Base-by-base conservation (phyloP, 1,140 invertebrate species). In the Lineus longissimus region DNA sequence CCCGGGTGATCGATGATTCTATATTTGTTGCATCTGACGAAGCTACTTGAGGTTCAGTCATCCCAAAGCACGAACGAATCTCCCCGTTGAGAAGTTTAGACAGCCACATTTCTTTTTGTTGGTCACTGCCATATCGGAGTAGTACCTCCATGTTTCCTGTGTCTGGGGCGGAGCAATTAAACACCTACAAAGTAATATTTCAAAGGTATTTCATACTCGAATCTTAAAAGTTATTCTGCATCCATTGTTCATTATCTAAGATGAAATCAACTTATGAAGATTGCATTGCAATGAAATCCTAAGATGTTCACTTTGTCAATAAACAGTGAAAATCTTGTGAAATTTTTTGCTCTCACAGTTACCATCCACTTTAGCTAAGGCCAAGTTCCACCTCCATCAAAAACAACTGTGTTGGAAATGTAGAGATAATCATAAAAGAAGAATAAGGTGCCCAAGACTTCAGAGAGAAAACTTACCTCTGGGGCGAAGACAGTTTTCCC, bases 141-240 rank as follows among this genome's bases (percentile, higher is more conserved):
- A 84, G 65, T 22, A 82, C 81, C 67, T 84, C 83, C 82, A 84
- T 84, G 67, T 84, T 84, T 40, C 83, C 83, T 27, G 83, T 84
- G 69, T 84, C 83, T 15, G 83, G 83, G 6, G 83, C 81, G 59
- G 70, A 74, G 68, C 83, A 84, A 73, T 83, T 83, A 63, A 83
- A 83, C 36, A 81, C 72, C 80, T 82, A 61, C n/a, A n/a, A 31
- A 29, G 54, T 33, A 60, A 25, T 33, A 22, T 2, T 29, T 51
- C 19, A 51, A 61, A 22, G 27, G 17, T 25, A 60, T 19, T 43
- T 43, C 40, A 43, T 13, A 43, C 19, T 19, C 40, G 11, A 43
- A 13, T n/a, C n/a, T n/a, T n/a, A n/a, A n/a, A n/a, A n/a, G n/a
- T n/a, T n/a, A n/a, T n/a, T n/a, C n/a, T n/a, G n/a, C n/a, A n/a